Evolutionary conservation across 2,888 invertebrate genomes (phyloP), one percentile per base, ranked within the genome.

Genomic region (Apodemia mormo): DNA sequence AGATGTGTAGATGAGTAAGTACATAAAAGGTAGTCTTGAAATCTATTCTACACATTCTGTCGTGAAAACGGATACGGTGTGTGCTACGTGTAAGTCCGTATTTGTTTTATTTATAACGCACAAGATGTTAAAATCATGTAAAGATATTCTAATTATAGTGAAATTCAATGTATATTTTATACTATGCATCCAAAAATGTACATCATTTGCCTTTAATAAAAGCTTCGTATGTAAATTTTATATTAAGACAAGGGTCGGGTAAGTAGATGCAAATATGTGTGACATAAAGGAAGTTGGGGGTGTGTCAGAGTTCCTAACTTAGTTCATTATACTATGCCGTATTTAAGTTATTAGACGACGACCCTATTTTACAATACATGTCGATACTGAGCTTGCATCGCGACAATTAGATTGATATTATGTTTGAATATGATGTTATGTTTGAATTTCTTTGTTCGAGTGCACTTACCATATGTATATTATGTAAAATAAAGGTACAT

Each of bases 281-380:
- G 85, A 87, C 87, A 84, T 78, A 79, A 82, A 81, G 79, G 78
- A 81, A 83, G 83, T 81, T 80, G 78, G 77, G 79, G 80, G 84
- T 79, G 82, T 61, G 61, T 14, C 61, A 78, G 88, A 89, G 87
- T 90, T 88, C 78, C 82, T 90, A 92, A 91, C 90, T 92, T 90
- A 88, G 91, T 92, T 92, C 89, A 91, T 90, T 91, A 90, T 86
- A 87, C 85, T 83, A 84, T 81, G 82, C 84, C 85, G 82, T 89
- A 89, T 90, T 90, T 89, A 88, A 88, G 88, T 89, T 90, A 82
- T 79, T 81, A 82, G 84, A 78, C 81, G 79, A 72, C 22, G 22
- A 22, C 22, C 74, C 68, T 75, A 71, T 68, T 74, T 72, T 66
- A 69, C 67, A 73, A 52, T 52, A 52, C 52, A 52, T 52, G 74